Evolutionary conservation across 2,888 invertebrate genomes (phyloP).

Genomic region (Aporophyla nigra): DNA sequence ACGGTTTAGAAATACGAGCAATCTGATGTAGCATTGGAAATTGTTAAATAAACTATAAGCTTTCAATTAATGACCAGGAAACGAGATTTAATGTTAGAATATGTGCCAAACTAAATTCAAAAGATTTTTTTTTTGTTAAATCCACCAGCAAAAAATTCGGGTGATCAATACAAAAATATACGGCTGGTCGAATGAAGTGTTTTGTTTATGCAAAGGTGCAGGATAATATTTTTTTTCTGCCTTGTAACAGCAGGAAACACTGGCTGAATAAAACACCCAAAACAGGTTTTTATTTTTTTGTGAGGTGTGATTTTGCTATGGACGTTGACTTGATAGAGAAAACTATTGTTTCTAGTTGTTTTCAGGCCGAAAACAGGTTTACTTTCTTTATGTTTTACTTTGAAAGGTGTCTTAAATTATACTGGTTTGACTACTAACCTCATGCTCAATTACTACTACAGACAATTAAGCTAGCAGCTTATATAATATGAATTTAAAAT

Average conservation of each 20-base stretch:
- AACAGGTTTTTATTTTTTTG: constrained; percentile 36
- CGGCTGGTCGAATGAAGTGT: constrained; percentile 15
- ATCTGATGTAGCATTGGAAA: constrained; percentile 59
- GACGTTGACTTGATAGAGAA: constrained; percentile 16
- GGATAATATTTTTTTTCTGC: constrained; percentile 37
- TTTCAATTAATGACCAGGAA: constrained; percentile 20
- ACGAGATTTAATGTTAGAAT: constrained; percentile 18
- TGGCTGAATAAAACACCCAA: constrained; percentile 33
- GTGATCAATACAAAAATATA: constrained; percentile 27
- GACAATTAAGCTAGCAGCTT: constrained; percentile 28
- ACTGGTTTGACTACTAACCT: constrained; percentile 5
- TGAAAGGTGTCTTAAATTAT: constrained; percentile 18
- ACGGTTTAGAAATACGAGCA: constrained; percentile 73
- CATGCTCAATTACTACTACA: constrained; percentile 18
- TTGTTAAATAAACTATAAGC: constrained; percentile 16
- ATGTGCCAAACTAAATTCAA: constrained; percentile 2
- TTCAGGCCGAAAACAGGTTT: constrained; percentile 39
- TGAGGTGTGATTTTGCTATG: neutral
- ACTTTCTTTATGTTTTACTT: constrained; percentile 24
- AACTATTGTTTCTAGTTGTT: constrained; percentile 19
- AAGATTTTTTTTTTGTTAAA: constrained; percentile 3
- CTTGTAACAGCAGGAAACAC: constrained; percentile 41
- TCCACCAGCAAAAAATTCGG: constrained; percentile 19
- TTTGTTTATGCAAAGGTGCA: constrained; percentile 47
- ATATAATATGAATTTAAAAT: constrained; percentile 41